Percentiles rank a stretch among this genome's conserved stretches.
These are phyloP conservation scores for Trissoscelio sp. DNA, from an alignment of 2,888 invertebrate genomes.

Conservation along the genomic window DNA sequence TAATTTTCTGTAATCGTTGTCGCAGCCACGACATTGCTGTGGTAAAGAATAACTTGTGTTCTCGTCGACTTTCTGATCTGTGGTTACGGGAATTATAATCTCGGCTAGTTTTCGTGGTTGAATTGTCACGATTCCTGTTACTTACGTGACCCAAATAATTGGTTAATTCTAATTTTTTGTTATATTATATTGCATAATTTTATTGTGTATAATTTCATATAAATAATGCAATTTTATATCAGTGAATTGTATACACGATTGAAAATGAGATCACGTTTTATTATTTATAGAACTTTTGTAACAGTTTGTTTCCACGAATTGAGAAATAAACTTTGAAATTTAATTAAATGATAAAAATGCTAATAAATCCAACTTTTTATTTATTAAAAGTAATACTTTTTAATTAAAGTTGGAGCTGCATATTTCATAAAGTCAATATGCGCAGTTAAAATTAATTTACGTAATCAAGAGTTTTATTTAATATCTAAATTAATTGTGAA, in stretches of 20 bases:
- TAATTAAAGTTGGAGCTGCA: too few relatives aligned
- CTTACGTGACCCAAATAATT: constrained; percentile 39
- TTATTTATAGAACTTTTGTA: too few relatives aligned
- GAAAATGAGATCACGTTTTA: constrained; percentile 11
- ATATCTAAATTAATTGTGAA: too few relatives aligned
- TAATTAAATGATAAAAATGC: too few relatives aligned
- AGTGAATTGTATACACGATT: not conserved
- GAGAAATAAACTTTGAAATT: too few relatives aligned
- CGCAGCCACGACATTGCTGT: constrained; percentile 43
- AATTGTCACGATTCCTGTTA: constrained; percentile 60
- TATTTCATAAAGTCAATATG: too few relatives aligned
- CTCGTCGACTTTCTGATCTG: constrained; percentile 55
- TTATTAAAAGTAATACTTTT: constrained; percentile 4
- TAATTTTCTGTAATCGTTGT: constrained; percentile 41
- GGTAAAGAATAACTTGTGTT: constrained; percentile 36
- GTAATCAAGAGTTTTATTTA: too few relatives aligned
- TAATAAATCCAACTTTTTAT: not conserved
- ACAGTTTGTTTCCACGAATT: too few relatives aligned
- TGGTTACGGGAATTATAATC: constrained; percentile 50
- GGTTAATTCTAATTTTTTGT: constrained; percentile 22
- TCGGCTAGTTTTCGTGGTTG: constrained; percentile 42
- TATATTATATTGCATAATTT: constrained; percentile 16
- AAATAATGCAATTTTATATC: not conserved
- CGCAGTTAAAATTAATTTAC: too few relatives aligned
- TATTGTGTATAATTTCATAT: constrained; percentile 19